Conservation (phyloP, 2,797 vertebrate species). For the Cetoscarus ocellatus region DNA sequence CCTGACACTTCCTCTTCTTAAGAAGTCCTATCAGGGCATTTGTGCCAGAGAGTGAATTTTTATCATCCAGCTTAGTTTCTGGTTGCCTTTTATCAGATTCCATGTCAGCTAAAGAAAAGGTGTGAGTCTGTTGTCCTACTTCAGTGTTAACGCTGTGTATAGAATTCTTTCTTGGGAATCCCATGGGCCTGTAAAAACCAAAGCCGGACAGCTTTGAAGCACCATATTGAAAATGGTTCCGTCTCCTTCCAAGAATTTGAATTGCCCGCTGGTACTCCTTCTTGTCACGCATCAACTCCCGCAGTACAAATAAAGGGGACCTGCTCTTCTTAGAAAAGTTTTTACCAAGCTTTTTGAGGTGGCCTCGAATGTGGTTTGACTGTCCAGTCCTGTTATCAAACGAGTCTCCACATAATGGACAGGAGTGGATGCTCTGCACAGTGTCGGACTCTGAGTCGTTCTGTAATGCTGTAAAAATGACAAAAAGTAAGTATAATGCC, state of each 20-base stretch:
- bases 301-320: conserved; percentile 94
- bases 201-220: conserved; percentile 88
- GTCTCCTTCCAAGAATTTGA: conserved; percentile 93
- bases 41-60: conserved; percentile 90
- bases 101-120: conserved; percentile 81
- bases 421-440: conserved; percentile 81
- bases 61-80: conserved; percentile 87
- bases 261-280: conserved; percentile 95
- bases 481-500: conserved; percentile 2
- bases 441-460: conserved; percentile 80
- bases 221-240: conserved; percentile 90
- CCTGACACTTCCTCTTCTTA: conserved; percentile 96
- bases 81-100: conserved; percentile 87
- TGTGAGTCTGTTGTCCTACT: conserved; percentile 86
- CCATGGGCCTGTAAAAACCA: conserved; percentile 86
- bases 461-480: conserved; percentile 62
- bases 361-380: conserved; percentile 98
- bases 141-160: conserved; percentile 90
- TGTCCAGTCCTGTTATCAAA: conserved; percentile 98
- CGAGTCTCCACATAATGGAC: conserved; percentile 95
- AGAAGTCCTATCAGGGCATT: conserved; percentile 97
- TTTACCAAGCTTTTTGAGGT: conserved; percentile 97
- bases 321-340: conserved; percentile 91
- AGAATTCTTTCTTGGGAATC: conserved; percentile 85
- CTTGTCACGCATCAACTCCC: conserved; percentile 98